Percentiles rank a stretch among this genome's conserved stretches.
phyloP scores from a whole-genome alignment of 2,888 invertebrate genomes.

The Agrilus cyanescens region DNA sequence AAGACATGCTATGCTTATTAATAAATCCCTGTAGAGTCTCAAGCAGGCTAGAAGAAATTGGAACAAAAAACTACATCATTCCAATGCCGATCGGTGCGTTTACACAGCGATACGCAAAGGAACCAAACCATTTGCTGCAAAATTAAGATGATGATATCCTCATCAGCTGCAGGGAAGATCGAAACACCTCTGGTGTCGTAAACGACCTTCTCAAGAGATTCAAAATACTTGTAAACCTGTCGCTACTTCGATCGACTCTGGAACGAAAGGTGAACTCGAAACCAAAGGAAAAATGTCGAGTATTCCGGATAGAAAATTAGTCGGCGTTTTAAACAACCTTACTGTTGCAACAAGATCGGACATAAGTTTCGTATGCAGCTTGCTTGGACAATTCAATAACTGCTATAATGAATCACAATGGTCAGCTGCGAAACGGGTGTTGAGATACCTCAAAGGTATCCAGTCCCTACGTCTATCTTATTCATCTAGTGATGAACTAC shows the following conservation, averaged over 20 bases:
- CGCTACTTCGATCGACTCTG: slow-evolving; percentile 14
- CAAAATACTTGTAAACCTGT: slow-evolving; percentile 19
- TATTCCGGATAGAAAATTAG: slow-evolving; percentile 12
- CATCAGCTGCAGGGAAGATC: no score
- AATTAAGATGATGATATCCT: no score
- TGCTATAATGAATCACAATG: slow-evolving; percentile 2
- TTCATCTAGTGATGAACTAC: not conserved
- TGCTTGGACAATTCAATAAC: not conserved
- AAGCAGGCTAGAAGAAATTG: slow-evolving; percentile 6
- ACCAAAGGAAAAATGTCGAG: slow-evolving; percentile 2
- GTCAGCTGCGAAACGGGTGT: slow-evolving; percentile 12
- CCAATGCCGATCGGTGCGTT: slow-evolving; percentile 14
- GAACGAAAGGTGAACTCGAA: slow-evolving; percentile 2
- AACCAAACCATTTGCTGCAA: no score
- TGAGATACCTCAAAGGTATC: slow-evolving; percentile 12
- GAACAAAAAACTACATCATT: slow-evolving; percentile 13
- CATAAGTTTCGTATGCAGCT: slow-evolving; percentile 10
- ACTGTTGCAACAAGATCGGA: slow-evolving; percentile 10
- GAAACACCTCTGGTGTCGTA: no score
- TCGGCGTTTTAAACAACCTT: slow-evolving; percentile 13
- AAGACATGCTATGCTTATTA: slow-evolving; percentile 14
- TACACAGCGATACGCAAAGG: slow-evolving; percentile 11
- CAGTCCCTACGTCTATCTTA: slow-evolving; percentile 7
- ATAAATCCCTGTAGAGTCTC: slow-evolving; percentile 17
- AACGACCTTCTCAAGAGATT: slow-evolving; percentile 17